Conservation (phyloP, 2,888 invertebrate species). For the Apeira syringaria region DNA sequence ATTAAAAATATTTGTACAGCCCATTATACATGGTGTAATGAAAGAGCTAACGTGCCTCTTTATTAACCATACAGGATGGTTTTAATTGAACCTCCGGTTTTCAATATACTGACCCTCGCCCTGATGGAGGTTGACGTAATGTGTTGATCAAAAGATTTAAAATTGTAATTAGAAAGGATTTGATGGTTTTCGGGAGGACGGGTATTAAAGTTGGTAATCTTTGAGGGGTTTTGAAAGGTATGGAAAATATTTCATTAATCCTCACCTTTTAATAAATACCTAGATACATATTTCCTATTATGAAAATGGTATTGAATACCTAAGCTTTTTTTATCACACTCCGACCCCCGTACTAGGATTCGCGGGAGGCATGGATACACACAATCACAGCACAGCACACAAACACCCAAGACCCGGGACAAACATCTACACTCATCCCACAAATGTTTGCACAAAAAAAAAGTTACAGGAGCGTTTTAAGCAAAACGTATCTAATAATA, state of each 20-base stretch:
- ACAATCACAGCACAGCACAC: too few relatives aligned
- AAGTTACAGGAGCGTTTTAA: too few relatives aligned
- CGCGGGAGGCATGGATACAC: too few relatives aligned
- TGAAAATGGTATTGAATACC: too few relatives aligned
- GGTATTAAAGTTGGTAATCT: constrained; percentile 43
- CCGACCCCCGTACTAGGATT: too few relatives aligned
- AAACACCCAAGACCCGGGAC: too few relatives aligned
- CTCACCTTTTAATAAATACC: too few relatives aligned
- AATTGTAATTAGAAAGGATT: constrained; percentile 50
- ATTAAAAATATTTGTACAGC: constrained; percentile 83
- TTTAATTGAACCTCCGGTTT: constrained; percentile 71
- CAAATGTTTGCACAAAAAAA: too few relatives aligned
- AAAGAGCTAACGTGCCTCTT: constrained; percentile 75
- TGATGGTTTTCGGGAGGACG: constrained; percentile 37
- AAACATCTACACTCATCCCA: too few relatives aligned
- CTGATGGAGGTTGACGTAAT: constrained; percentile 64
- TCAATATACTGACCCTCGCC: constrained; percentile 58
- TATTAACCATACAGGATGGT: constrained; percentile 73
- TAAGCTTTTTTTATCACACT: too few relatives aligned
- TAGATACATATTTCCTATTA: too few relatives aligned
- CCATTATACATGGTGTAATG: constrained; percentile 82
- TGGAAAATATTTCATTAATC: background rate
- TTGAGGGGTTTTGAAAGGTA: constrained; percentile 15
- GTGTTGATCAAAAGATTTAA: constrained; percentile 55
- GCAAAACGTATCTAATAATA: too few relatives aligned